These are phyloP conservation scores for Rhegmatorhina hoffmannsi DNA, from an alignment of 2,113 vertebrate species.

Conservation along the genomic window DNA sequence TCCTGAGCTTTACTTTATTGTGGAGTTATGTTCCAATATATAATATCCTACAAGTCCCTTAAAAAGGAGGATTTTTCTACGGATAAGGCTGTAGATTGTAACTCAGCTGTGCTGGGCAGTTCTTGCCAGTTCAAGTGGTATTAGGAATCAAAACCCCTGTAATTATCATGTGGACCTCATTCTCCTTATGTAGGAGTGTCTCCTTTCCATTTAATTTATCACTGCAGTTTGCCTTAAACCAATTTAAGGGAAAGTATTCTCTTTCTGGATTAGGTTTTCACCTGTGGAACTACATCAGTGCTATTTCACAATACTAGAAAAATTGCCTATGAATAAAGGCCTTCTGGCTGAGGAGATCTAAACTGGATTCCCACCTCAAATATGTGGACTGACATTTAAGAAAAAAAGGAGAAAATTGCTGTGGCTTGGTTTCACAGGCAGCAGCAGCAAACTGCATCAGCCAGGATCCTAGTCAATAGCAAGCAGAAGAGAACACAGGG, in stretches of 20 bases:
- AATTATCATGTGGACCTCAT: background rate
- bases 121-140: background rate
- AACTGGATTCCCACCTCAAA: background rate
- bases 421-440: fast-evolving
- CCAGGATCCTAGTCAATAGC: background rate
- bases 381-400: background rate
- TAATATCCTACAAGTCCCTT: background rate
- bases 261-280: background rate
- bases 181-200: background rate
- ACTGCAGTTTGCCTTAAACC: background rate
- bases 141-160: background rate
- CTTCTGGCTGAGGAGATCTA: background rate
- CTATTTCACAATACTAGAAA: background rate
- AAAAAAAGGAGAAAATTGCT: background rate
- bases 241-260: background rate
- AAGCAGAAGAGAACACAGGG: background rate
- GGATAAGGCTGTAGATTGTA: background rate
- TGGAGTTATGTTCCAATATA: background rate
- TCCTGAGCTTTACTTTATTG: background rate
- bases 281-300: background rate
- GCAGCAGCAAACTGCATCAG: background rate
- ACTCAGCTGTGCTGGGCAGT: background rate
- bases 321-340: background rate
- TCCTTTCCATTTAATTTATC: background rate
- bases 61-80: background rate